Percentiles rank a stretch among this genome's conserved stretches.
phyloP scores from a whole-genome alignment of 1,140 invertebrate species.

The Bombyx mandarina region DNA sequence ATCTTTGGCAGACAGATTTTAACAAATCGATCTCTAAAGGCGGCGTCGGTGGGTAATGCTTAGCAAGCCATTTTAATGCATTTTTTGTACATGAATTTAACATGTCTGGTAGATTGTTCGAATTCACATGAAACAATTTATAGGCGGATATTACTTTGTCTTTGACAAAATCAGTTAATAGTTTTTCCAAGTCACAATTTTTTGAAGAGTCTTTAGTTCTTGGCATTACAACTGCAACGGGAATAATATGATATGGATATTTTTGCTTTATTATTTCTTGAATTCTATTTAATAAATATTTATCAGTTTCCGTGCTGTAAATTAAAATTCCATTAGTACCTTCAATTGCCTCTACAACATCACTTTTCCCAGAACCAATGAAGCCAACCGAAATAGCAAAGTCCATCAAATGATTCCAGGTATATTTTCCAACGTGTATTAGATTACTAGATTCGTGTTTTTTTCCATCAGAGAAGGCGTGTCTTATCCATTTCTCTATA shows the following conservation, averaged over 20 bases:
- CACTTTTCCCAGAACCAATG: conserved; percentile 30
- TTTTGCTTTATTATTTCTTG: conserved; percentile 60
- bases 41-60: conserved; percentile 67
- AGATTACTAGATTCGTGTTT: conserved; percentile 36
- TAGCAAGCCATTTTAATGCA: conserved; percentile 73
- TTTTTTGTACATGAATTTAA: conserved; percentile 59
- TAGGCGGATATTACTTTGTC: conserved; percentile 46
- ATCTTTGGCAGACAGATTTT: conserved; percentile 70
- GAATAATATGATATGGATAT: conserved; percentile 50
- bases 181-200: conserved; percentile 21
- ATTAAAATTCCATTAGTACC: conserved; percentile 57
- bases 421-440: conserved; percentile 54
- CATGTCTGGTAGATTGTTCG: conserved; percentile 35
- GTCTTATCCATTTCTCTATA: conserved; percentile 47
- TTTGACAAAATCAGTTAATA: conserved; percentile 29
- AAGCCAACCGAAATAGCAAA: conserved; percentile 59
- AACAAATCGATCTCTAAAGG: conserved; percentile 74
- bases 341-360: conserved; percentile 49
- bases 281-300: conserved; percentile 43
- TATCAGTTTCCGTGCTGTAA: conserved; percentile 42
- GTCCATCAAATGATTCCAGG: conserved; percentile 64
- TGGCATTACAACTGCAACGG: conserved; percentile 47
- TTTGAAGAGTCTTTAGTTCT: conserved; percentile 15
- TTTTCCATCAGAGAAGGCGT: conserved; percentile 47
- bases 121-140: conserved; percentile 43